Base-by-base conservation (phyloP, 35 echinoderm and acorn worm genomes). In the Anneissia japonica region DNA sequence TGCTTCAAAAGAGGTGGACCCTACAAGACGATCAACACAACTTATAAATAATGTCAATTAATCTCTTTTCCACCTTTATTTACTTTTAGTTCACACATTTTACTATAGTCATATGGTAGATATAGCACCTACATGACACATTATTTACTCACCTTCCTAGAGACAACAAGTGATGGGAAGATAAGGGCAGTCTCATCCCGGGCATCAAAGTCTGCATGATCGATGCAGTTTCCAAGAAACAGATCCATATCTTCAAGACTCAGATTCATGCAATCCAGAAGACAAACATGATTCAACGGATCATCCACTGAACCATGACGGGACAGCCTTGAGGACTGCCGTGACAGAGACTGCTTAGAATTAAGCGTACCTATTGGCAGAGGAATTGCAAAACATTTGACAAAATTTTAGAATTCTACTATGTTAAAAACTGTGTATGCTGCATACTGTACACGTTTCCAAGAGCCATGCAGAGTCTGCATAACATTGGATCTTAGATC, bases 231-330 rank as follows among this genome's bases (percentile, higher is more conserved):
- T 10, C 88, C 89, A 46, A 92, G 91, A 36, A 88, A 98, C 31
- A 98, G 86, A 83, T 98, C 95, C 95, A 98, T 98, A 74, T 98
- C 95, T 34, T 85, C 86, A 14, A 98, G 86, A 64, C 93, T 89
- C 13, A 98, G 83, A 14, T 98, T 72, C 64, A 98, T 98, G 38
- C 91, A 93, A 81, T 98, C 95, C 46, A 98, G 73, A 36, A 98
- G 82, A 84, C 95, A 98, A 4, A 40, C 73, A 30, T 88, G 90
- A 38, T 85, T 88, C 85, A 90, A 40, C 3, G 91, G 84, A 56
- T 90, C 81, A 64, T 78, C 32, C 32, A 13, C 32, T 3, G 41
- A 41, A 16, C 14, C 30, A 0, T 39, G 80, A 30, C 17, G 4
- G 10, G 80, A 39, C 19, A 39, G 30, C 5, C 28, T 82, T 6